Conservation (phyloP, 2,113 vertebrate species). For the Chloebia gouldiae region DNA sequence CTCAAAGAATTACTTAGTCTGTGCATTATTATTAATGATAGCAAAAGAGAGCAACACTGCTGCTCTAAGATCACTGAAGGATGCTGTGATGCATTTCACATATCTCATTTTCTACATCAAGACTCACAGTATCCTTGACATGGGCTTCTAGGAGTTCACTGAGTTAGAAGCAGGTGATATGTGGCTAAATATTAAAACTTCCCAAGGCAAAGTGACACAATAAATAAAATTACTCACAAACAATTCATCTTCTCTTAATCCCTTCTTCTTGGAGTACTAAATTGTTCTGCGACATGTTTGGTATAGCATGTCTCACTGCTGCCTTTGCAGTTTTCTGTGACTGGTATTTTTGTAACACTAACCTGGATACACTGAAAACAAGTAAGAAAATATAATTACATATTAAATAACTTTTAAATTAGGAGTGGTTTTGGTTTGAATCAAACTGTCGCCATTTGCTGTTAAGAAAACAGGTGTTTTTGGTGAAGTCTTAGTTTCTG, state of each 20-base stretch:
- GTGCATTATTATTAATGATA: neutral
- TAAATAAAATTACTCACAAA: conserved; percentile 41
- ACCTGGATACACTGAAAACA: neutral
- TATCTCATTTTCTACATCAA: conserved; percentile 3
- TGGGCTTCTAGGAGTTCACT: neutral
- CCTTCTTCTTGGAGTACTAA: neutral
- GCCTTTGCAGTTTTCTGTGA: neutral
- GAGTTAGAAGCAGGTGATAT: conserved; percentile 5
- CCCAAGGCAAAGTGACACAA: neutral
- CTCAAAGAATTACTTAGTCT: neutral
- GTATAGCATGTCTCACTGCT: neutral
- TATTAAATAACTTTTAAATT: neutral
- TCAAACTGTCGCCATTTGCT: neutral
- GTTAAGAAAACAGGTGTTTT: neutral
- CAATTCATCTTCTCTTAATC: conserved; percentile 20
- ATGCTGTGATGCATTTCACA: neutral
- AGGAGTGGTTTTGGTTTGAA: neutral
- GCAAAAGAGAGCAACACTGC: neutral
- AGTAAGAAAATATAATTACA: neutral
- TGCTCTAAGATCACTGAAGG: neutral
- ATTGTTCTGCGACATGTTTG: neutral
- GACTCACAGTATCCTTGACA: neutral
- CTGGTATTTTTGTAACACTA: neutral
- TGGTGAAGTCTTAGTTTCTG: neutral
- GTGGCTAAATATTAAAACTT: neutral